Percentiles rank a stretch among this genome's conserved stretches.
phyloP scores from a whole-genome alignment of 2,113 vertebrate genomes.

The Oenanthe oenanthe region DNA sequence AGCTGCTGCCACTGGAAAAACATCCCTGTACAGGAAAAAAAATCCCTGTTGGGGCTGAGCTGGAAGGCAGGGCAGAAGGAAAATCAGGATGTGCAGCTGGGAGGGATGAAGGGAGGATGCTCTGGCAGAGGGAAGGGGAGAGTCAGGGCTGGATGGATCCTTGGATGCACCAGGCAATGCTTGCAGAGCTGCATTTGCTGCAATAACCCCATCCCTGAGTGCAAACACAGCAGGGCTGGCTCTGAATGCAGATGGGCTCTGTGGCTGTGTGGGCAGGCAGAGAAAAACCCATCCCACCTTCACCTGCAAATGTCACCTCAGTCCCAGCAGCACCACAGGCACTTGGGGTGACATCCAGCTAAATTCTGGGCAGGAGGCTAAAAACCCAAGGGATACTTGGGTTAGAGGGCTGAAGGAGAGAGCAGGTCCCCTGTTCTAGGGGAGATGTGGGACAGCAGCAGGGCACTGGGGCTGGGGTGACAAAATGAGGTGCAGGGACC shows the following conservation, averaged over 20 bases:
- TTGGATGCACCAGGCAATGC: not conserved
- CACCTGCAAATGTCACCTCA: not conserved
- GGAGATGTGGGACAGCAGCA: not conserved
- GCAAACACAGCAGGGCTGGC: not conserved
- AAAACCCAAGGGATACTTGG: not conserved
- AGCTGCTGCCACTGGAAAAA: conserved; percentile 3
- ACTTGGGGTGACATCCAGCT: not conserved
- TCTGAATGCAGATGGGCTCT: not conserved
- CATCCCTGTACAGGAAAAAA: not conserved
- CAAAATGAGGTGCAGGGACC: not conserved
- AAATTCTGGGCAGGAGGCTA: not conserved
- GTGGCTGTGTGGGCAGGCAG: not conserved
- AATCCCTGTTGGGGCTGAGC: not conserved
- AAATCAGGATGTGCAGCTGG: not conserved
- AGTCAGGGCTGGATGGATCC: not conserved
- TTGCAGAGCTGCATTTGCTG: not conserved
- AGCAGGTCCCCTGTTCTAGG: rapidly evolving
- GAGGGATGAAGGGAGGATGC: not conserved
- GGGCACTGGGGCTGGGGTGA: not conserved
- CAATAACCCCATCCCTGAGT: not conserved
- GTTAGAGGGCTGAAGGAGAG: not conserved
- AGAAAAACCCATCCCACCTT: not conserved
- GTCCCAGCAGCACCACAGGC: not conserved
- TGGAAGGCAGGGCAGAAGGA: not conserved
- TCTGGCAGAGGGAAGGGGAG: not conserved